Evolutionary conservation across 2,113 vertebrate genomes (phyloP).

Genomic region (Uropsilus gracilis): DNA sequence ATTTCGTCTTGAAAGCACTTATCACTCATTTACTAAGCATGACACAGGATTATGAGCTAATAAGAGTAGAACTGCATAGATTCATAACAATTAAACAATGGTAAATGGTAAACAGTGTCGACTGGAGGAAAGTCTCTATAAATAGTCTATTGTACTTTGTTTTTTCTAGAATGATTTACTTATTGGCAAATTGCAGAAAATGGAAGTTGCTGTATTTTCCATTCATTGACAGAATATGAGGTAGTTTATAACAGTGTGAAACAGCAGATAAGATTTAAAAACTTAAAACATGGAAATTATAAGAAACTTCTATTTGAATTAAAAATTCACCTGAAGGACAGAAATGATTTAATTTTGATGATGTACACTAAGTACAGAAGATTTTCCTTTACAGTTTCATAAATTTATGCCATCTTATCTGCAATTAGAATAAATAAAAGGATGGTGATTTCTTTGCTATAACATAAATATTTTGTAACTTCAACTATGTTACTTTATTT

Average conservation of each 20-base stretch:
- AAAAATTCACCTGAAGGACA: not conserved
- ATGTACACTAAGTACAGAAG: too few species aligned
- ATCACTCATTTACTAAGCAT: not conserved
- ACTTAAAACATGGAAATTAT: not conserved
- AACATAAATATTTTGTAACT: not conserved
- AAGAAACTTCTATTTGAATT: not conserved
- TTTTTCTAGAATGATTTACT: not conserved
- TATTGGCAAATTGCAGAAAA: not conserved
- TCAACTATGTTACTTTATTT: not conserved
- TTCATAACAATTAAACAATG: not conserved
- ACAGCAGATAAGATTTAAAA: not conserved
- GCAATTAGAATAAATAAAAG: not conserved
- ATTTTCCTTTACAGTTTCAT: not conserved
- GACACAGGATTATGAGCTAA: not conserved
- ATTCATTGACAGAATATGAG: not conserved
- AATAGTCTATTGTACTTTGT: not conserved
- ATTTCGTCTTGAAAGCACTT: slow-evolving; percentile 32
- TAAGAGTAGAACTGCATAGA: not conserved
- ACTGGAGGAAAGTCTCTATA: too few species aligned
- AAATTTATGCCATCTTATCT: not conserved
- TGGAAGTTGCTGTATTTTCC: not conserved
- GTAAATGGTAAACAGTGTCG: not conserved
- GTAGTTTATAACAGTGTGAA: not conserved
- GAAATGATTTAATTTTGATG: not conserved
- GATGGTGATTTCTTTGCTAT: not conserved